These are phyloP conservation scores for Lipophrys pholis DNA, from an alignment of 2,113 vertebrate species.

Conservation along the genomic window DNA sequence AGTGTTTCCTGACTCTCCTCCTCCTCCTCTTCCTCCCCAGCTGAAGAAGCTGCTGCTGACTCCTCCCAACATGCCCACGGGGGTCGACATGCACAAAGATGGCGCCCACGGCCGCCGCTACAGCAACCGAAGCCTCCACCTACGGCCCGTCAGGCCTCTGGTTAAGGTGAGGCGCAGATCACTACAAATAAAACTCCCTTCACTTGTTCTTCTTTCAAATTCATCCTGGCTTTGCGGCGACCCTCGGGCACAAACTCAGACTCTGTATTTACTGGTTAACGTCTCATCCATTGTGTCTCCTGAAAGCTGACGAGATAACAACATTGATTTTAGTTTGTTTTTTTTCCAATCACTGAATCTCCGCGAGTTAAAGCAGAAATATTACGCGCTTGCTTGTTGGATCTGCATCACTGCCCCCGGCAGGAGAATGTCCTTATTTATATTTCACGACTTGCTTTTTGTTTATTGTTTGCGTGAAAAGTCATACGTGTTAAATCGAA, in stretches of 20 bases:
- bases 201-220: too few relatives aligned
- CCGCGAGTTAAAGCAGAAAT: too few relatives aligned
- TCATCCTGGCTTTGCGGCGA: too few relatives aligned
- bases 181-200: too few relatives aligned
- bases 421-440: not conserved
- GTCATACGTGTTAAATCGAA: too few relatives aligned
- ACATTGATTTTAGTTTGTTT: conserved; percentile 62
- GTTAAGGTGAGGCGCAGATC: conserved; percentile 85
- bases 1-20: not conserved
- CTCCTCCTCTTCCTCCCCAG: conserved; percentile 69
- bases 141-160: conserved; percentile 83
- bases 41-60: conserved; percentile 93
- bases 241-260: too few relatives aligned
- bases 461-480: too few relatives aligned
- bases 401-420: not conserved
- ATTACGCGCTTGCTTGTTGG: too few relatives aligned
- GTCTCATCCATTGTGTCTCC: conserved; percentile 29
- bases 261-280: not conserved
- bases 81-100: conserved; percentile 87
- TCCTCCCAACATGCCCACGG: conserved; percentile 86
- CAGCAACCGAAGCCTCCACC: conserved; percentile 82
- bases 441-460: too few relatives aligned
- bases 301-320: conserved; percentile 32
- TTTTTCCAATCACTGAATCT: too few relatives aligned
- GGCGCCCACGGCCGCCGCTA: conserved; percentile 81